Conservation (phyloP, 2,113 vertebrate genomes). For the Serinus canaria region DNA sequence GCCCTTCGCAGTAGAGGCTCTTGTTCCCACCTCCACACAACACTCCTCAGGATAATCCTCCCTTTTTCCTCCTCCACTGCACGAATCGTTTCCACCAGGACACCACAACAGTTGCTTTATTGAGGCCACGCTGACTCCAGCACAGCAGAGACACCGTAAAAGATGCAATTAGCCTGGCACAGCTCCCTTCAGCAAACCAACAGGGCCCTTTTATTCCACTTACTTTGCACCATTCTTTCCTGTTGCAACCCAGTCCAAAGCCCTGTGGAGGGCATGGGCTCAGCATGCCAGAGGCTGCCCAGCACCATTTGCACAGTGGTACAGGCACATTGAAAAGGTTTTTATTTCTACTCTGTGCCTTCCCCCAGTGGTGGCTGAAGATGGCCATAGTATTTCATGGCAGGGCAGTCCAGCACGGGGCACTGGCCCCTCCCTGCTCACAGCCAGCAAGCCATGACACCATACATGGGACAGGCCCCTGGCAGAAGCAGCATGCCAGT, state of each 20-base stretch:
- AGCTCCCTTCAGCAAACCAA: not conserved
- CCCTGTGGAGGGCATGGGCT: not conserved
- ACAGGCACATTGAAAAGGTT: accelerated
- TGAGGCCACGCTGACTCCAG: not conserved
- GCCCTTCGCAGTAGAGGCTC: not conserved
- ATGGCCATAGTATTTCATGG: accelerated
- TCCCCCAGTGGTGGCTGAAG: accelerated
- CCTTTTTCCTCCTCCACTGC: not conserved
- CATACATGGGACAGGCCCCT: accelerated
- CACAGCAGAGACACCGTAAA: not conserved
- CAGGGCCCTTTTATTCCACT: not conserved
- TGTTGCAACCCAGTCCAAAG: not conserved
- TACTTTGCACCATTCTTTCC: not conserved
- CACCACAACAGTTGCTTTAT: not conserved
- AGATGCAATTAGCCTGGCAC: not conserved
- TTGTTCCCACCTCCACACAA: not conserved
- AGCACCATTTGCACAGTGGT: not conserved
- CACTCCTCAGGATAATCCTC: not conserved
- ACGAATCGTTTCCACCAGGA: not conserved
- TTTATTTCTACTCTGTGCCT: not conserved
- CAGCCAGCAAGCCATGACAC: not conserved
- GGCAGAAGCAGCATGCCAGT: accelerated
- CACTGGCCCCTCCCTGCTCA: not conserved
- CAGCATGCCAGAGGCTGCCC: not conserved
- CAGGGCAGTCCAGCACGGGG: not conserved